Evolutionary conservation across 1,140 invertebrate genomes (phyloP).

Genomic region (Maniola jurtina): DNA sequence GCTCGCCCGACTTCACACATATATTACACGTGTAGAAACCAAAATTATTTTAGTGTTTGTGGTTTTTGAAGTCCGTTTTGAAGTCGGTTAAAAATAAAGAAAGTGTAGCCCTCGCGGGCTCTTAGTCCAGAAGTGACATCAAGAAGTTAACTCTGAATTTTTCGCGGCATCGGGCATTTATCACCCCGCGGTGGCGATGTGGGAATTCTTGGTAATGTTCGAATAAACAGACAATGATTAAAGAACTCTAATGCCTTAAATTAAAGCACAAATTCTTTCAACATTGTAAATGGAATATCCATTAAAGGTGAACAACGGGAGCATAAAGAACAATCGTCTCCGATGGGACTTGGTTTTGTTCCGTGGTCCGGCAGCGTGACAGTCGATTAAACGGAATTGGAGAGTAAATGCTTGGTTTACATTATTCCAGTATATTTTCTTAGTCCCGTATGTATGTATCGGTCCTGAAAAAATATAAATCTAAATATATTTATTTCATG

Average conservation of each 20-base stretch:
- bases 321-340: constrained; percentile 12
- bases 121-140: not conserved
- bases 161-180: constrained; percentile 15
- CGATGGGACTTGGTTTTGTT: constrained; percentile 11
- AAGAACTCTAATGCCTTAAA: not conserved
- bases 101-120: too few relatives aligned
- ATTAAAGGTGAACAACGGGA: constrained; percentile 17
- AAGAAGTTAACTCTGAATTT: constrained; percentile 14
- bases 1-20: too few relatives aligned
- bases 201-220: constrained; percentile 10
- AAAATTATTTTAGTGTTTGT: too few relatives aligned
- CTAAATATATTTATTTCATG: too few relatives aligned
- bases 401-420: too few relatives aligned
- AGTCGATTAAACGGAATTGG: constrained; percentile 14
- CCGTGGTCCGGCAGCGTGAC: constrained; percentile 1
- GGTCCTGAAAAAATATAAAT: too few relatives aligned
- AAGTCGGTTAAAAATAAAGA: too few relatives aligned
- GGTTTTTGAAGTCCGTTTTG: too few relatives aligned
- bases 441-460: too few relatives aligned
- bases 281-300: not conserved
- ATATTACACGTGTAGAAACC: too few relatives aligned
- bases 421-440: too few relatives aligned
- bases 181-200: constrained; percentile 12
- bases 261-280: constrained; percentile 3
- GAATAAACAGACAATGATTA: not conserved